Conservation (phyloP, 2,113 vertebrate species). For the Gorsachius goisagi region DNA sequence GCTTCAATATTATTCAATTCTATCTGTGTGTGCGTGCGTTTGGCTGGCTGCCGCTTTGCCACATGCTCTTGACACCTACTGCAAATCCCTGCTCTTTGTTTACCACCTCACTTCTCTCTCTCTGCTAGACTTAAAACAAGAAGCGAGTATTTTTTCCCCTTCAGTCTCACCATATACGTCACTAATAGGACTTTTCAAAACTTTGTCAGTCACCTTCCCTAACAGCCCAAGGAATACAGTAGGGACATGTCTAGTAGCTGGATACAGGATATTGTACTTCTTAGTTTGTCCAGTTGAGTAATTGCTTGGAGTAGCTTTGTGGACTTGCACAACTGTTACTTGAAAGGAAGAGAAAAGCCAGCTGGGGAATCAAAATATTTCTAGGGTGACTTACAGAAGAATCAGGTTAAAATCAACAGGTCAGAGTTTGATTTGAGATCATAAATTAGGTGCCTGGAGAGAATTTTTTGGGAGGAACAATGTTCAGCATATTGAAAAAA, state of each 20-base stretch:
- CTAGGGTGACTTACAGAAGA: conserved; percentile 28
- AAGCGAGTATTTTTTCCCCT: neutral
- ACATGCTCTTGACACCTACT: neutral
- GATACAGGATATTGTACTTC: conserved; percentile 57
- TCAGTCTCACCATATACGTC: conserved; percentile 1
- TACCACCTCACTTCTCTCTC: neutral
- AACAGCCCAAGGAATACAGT: conserved; percentile 41
- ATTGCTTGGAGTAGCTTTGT: conserved; percentile 30
- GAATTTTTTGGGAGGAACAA: neutral
- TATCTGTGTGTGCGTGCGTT: rapidly evolving
- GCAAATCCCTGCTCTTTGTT: neutral
- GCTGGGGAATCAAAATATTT: conserved; percentile 48
- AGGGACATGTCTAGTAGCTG: conserved; percentile 55
- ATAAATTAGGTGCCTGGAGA: neutral
- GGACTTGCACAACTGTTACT: neutral
- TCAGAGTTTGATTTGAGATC: neutral
- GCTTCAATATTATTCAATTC: neutral
- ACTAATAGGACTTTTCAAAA: conserved; percentile 62
- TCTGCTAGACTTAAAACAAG: neutral
- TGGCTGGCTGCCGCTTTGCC: neutral
- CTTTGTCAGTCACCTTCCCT: conserved; percentile 14
- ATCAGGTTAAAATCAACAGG: conserved; percentile 45
- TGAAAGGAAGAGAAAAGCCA: conserved; percentile 42
- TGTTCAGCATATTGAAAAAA: neutral
- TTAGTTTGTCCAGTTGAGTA: conserved; percentile 47